Conservation (phyloP, 35 echinoderm and acorn worm species). For the Patiria miniata region DNA sequence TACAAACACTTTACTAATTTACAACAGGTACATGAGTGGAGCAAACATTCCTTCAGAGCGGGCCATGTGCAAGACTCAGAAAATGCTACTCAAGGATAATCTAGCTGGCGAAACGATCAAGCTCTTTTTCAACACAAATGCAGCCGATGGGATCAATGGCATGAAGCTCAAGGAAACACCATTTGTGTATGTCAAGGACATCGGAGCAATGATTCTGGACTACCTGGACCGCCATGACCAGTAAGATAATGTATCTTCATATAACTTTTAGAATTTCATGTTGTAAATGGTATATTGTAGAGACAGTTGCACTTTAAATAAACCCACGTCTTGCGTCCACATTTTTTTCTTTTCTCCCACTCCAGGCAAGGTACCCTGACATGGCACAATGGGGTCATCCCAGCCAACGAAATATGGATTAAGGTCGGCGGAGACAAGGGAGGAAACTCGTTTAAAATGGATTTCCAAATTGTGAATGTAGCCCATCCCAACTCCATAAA, state of each 20-base stretch:
- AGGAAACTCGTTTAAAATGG: slow-evolving; percentile 53
- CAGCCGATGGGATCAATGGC: not conserved
- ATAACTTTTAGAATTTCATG: not conserved
- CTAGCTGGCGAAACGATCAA: not conserved
- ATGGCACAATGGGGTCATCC: slow-evolving; percentile 35
- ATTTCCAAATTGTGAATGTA: slow-evolving; percentile 71
- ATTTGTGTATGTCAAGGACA: not conserved
- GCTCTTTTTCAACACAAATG: not conserved
- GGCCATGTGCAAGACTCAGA: not conserved
- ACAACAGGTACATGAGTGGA: not conserved
- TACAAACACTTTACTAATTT: too few relatives aligned
- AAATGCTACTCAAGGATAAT: not conserved
- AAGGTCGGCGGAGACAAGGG: slow-evolving; percentile 79
- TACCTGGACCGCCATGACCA: not conserved
- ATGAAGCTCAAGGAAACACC: not conserved
- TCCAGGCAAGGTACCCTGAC: not conserved
- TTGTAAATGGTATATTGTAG: not conserved
- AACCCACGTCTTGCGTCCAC: too few relatives aligned
- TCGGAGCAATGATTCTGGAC: not conserved
- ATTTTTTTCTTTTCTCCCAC: not conserved
- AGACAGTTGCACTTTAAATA: too few relatives aligned
- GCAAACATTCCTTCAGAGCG: not conserved
- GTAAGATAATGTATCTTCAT: too few relatives aligned
- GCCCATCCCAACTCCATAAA: slow-evolving; percentile 53
- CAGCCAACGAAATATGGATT: slow-evolving; percentile 59